These are phyloP conservation scores for Phylloscopus trochilus DNA, from an alignment of 2,113 vertebrate species.

Conservation along the genomic window DNA sequence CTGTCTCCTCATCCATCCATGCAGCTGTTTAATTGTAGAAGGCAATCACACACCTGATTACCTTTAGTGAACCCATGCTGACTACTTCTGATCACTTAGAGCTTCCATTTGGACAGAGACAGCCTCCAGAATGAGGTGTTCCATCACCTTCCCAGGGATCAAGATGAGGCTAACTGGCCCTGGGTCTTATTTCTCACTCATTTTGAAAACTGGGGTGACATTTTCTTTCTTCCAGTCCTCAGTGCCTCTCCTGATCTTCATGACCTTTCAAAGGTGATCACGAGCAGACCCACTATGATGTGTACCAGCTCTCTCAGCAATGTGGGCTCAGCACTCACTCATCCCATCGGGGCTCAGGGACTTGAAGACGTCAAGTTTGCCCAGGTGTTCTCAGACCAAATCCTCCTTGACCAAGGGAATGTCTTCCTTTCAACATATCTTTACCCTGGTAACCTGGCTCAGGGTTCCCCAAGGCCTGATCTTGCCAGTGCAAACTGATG, in stretches of 20 bases:
- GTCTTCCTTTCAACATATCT: not conserved
- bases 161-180: fast-evolving
- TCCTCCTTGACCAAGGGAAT: not conserved
- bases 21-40: not conserved
- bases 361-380: not conserved
- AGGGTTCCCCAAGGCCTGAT: not conserved
- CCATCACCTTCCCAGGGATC: not conserved
- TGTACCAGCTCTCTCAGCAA: not conserved
- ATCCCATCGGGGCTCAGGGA: not conserved
- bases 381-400: not conserved
- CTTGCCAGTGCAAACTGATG: not conserved
- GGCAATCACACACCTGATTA: not conserved
- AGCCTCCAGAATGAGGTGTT: not conserved
- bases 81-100: not conserved
- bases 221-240: not conserved
- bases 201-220: not conserved
- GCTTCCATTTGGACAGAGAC: not conserved
- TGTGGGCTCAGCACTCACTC: not conserved
- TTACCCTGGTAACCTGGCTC: not conserved
- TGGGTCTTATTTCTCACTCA: not conserved
- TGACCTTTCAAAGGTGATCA: not conserved
- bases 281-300: fast-evolving
- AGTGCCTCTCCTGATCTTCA: not conserved
- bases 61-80: not conserved
- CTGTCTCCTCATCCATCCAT: not conserved